Conservation (phyloP, 2,888 invertebrate species). For the Drosophila falleni region DNA sequence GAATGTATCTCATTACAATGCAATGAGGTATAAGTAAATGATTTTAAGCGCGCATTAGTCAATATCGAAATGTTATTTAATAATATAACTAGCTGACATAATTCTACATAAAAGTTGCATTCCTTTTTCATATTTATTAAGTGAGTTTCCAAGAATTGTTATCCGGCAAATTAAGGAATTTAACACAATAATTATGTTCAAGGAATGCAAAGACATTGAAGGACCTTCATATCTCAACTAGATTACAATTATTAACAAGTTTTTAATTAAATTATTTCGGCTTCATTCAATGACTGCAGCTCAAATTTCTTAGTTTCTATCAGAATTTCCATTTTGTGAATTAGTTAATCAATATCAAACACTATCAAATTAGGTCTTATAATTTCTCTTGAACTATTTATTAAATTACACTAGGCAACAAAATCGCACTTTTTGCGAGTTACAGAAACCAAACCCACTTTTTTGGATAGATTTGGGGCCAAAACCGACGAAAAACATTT, state of each 20-base stretch:
- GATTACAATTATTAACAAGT: conserved; percentile 48
- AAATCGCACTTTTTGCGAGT: too few relatives aligned
- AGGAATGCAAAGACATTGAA: conserved; percentile 4
- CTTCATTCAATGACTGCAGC: conserved; percentile 3
- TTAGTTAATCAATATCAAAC: background rate
- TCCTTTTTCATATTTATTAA: background rate
- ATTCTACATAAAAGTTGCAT: background rate
- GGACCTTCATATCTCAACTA: background rate
- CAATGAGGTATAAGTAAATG: background rate
- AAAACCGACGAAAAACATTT: too few relatives aligned
- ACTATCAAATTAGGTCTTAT: background rate
- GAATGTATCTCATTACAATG: background rate
- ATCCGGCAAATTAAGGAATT: background rate
- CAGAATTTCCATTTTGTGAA: background rate
- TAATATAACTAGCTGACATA: background rate
- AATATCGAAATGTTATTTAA: background rate
- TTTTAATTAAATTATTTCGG: conserved; percentile 63
- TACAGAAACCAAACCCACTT: too few relatives aligned
- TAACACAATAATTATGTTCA: background rate
- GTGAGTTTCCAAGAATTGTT: background rate
- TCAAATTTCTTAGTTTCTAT: background rate
- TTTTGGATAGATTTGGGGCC: too few relatives aligned
- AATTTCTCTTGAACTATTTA: background rate
- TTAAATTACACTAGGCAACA: too few relatives aligned
- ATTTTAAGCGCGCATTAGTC: background rate